These are phyloP conservation scores for Tachina lurida DNA, from an alignment of 2,888 invertebrate genomes.

Conservation along the genomic window DNA sequence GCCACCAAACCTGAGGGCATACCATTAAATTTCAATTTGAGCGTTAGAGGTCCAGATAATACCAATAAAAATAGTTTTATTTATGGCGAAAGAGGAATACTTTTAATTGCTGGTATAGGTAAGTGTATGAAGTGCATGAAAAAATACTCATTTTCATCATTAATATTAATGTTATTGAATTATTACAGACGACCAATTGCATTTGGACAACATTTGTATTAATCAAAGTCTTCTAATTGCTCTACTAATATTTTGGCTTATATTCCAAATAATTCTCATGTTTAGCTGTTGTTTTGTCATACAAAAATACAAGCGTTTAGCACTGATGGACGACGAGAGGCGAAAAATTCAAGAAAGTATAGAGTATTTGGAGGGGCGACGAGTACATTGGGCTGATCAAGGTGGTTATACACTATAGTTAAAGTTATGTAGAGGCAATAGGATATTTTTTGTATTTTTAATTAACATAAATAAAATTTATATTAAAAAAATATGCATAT, in stretches of 20 bases:
- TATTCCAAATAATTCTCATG: slow-evolving; percentile 85
- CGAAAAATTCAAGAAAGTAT: slow-evolving; percentile 85
- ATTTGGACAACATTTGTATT: slow-evolving; percentile 83
- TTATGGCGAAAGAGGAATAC: slow-evolving; percentile 85
- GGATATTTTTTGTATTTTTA: neutral
- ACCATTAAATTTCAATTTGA: slow-evolving; percentile 85
- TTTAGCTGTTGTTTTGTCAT: slow-evolving; percentile 84
- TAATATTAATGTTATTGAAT: neutral
- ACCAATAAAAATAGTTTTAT: slow-evolving; percentile 83
- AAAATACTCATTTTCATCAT: neutral
- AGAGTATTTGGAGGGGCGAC: slow-evolving; percentile 87
- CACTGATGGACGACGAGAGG: slow-evolving; percentile 83
- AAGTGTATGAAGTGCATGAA: slow-evolving; percentile 70
- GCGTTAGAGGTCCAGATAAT: slow-evolving; percentile 86
- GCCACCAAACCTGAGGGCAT: slow-evolving; percentile 74
- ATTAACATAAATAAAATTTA: slow-evolving; percentile 11
- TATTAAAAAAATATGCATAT: neutral
- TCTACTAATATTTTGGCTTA: slow-evolving; percentile 85
- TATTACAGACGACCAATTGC: slow-evolving; percentile 77
- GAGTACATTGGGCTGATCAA: slow-evolving; percentile 88
- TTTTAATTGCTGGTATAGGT: slow-evolving; percentile 85
- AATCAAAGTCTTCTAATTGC: slow-evolving; percentile 87
- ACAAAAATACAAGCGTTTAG: slow-evolving; percentile 84
- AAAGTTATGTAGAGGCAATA: neutral
- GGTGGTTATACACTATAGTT: slow-evolving; percentile 79